phyloP scores from a whole-genome alignment of 2,888 invertebrate species.

The Norana najaformis region DNA sequence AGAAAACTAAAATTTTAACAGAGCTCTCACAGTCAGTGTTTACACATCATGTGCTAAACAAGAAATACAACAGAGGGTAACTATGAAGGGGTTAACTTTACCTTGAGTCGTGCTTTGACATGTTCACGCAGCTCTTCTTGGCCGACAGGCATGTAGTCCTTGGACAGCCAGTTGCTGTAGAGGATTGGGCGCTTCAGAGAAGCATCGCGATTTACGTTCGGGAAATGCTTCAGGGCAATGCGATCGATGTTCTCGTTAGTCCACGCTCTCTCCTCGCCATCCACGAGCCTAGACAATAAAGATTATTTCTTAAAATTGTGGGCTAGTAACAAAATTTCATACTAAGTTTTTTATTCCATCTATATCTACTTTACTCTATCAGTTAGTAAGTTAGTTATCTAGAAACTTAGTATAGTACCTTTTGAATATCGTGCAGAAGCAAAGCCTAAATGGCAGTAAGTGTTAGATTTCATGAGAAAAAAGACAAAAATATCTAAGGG shows the following conservation, averaged over 20 bases:
- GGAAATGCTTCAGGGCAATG: conserved; percentile 82
- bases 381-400: neutral
- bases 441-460: neutral
- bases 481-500: neutral
- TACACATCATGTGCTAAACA: conserved; percentile 24
- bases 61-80: neutral
- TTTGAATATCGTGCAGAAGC: neutral
- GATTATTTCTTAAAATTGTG: neutral
- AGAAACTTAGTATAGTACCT: neutral
- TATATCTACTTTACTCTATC: neutral
- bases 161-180: conserved; percentile 98
- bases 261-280: conserved; percentile 92
- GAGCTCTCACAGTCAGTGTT: neutral
- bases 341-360: neutral
- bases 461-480: too few species aligned
- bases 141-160: conserved; percentile 95
- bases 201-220: conserved; percentile 79
- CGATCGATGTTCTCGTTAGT: conserved; percentile 95
- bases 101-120: conserved; percentile 92
- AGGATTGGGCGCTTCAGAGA: conserved; percentile 91
- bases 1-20: neutral
- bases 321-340: neutral
- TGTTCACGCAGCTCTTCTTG: conserved; percentile 93
- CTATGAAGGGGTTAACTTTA: conserved; percentile 51
- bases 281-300: conserved; percentile 71